Evolutionary conservation across 2,888 invertebrate species (phyloP).

Genomic region (Marronus borbonicus): DNA sequence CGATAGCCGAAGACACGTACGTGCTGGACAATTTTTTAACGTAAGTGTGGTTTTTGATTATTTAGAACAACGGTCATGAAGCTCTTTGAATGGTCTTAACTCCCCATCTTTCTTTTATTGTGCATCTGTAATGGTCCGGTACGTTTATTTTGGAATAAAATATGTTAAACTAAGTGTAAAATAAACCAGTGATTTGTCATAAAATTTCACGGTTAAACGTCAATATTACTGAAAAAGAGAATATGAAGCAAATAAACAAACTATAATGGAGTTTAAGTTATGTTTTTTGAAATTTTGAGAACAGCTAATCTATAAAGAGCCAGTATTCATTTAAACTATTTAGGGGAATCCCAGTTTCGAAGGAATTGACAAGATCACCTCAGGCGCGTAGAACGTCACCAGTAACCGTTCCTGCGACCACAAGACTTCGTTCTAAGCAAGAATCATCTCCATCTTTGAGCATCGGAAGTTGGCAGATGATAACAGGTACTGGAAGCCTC

Average conservation of each 20-base stretch:
- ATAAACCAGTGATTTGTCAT: no score
- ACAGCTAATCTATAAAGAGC: no score
- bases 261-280: no score
- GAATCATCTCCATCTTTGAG: slow-evolving; percentile 74
- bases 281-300: no score
- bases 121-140: no score
- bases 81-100: neutral
- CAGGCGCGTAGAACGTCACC: slow-evolving; percentile 73
- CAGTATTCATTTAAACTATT: neutral
- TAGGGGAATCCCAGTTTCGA: slow-evolving; percentile 43
- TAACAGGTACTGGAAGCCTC: slow-evolving; percentile 79
- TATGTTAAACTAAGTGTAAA: no score
- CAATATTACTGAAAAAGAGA: no score
- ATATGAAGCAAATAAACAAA: no score
- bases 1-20: slow-evolving; percentile 47
- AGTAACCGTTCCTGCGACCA: slow-evolving; percentile 76
- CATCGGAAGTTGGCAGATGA: slow-evolving; percentile 80
- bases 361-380: slow-evolving; percentile 63
- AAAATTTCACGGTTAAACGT: no score
- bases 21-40: slow-evolving; percentile 34
- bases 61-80: no score
- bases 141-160: no score
- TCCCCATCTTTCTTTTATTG: no score
- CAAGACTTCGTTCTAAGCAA: slow-evolving; percentile 72
- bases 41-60: slow-evolving; percentile 7